Evolutionary conservation across 2,113 vertebrate genomes (phyloP), one percentile per base, ranked within the genome.

Genomic region (Myrmecophaga tridactyla): DNA sequence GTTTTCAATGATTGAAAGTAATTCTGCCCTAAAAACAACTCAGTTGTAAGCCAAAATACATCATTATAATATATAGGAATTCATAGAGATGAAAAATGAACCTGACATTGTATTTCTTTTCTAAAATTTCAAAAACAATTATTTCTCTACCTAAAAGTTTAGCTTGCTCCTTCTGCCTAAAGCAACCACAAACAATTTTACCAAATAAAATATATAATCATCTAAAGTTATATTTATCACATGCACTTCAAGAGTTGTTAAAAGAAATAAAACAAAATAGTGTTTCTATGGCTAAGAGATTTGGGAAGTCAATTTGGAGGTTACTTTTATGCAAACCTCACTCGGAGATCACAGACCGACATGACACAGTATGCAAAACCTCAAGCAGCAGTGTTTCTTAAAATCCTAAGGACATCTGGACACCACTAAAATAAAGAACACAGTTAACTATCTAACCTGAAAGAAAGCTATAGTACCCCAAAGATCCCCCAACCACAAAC

Each of bases 101-200:
- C 75, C 75, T 75, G 21, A 25, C n/a, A 89, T 86, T 91, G 25
- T 36, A 34, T 82, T 88, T 69, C 41, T 73, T 78, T 78, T 86
- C 69, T 90, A 48, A 96, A 93, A 88, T 84, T 75, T 77, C 39
- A 81, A 58, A 93, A 75, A 76, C 51, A 89, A 46, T 86, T 36
- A 41, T 94, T 95, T 72, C 6, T 87, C 63, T 80, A 77, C 23
- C 7, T 63, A 43, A 90, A 94, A 75, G 31, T 73, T 86, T 78
- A 91, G 21, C 78, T 11, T 56, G 1, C 2, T 92, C 14, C 91
- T 91, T 0, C 14, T 80, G 36, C n/a, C 88, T 46, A 34, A 72
- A 78, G 53, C 5, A 81, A 84, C 63, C 41, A 85, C n/a, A 91
- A 73, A 77, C 69, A 39, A 89, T 62, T 73, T 86, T 10, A 63